phyloP scores from a whole-genome alignment of 2,888 invertebrate genomes.

The Andrena trimmerana region DNA sequence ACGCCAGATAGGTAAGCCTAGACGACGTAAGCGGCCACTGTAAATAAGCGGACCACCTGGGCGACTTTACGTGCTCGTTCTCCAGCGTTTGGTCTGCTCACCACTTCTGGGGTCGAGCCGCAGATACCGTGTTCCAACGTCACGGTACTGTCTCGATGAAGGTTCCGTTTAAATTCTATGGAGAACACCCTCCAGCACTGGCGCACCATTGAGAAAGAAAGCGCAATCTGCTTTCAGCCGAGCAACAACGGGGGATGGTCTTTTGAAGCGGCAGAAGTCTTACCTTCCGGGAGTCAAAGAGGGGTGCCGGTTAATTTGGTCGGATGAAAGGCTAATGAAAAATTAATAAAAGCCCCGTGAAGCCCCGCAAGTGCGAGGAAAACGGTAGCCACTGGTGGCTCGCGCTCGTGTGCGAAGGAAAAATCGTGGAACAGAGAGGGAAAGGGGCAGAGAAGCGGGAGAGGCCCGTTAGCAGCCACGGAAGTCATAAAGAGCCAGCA shows the following conservation, averaged over 20 bases:
- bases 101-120: too few relatives aligned
- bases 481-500: conserved; percentile 83
- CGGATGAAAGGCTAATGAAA: conserved; percentile 32
- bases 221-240: neutral
- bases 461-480: conserved; percentile 76
- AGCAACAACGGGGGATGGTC: conserved; percentile 16
- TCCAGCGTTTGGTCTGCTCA: neutral
- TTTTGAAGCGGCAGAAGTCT: conserved; percentile 18
- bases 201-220: neutral
- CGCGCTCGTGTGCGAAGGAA: neutral
- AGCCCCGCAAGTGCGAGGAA: conserved; percentile 9
- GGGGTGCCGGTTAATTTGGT: conserved; percentile 33
- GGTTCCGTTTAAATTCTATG: too few relatives aligned
- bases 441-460: conserved; percentile 58
- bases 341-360: conserved; percentile 33
- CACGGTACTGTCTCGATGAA: too few relatives aligned
- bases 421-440: conserved; percentile 33
- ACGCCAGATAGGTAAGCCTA: neutral
- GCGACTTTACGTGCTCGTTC: neutral
- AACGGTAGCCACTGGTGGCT: conserved; percentile 1
- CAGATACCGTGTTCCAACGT: too few relatives aligned
- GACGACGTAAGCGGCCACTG: neutral
- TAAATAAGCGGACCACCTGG: conserved; percentile 1
- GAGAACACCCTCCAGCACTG: too few relatives aligned
- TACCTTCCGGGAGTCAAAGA: neutral